Conservation (phyloP, 2,113 vertebrate species). For the Crotophaga sulcirostris region DNA sequence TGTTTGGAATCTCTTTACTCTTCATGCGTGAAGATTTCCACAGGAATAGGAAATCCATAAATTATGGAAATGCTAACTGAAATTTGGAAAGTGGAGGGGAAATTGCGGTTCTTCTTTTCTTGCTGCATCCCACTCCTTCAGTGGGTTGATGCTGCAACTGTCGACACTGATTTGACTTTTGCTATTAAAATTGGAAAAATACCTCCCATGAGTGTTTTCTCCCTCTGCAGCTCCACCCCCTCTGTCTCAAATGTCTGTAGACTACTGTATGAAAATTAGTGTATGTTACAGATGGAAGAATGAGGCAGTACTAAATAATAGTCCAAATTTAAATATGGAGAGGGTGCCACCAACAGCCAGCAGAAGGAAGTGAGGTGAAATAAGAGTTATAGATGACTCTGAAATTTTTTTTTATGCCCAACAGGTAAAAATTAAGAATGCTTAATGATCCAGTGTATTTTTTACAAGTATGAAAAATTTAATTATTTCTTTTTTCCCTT, state of each 20-base stretch:
- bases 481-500: background rate
- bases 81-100: background rate
- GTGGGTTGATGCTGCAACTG: background rate
- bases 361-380: background rate
- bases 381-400: background rate
- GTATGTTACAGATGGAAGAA: background rate
- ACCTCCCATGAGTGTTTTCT: background rate
- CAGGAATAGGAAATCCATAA: background rate
- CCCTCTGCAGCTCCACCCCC: background rate
- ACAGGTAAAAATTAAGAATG: background rate
- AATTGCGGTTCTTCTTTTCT: background rate
- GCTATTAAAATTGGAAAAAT: background rate
- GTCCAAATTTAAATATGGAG: background rate
- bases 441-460: background rate
- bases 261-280: background rate
- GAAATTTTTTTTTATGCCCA: background rate
- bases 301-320: background rate
- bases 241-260: background rate
- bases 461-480: background rate
- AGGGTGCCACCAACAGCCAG: slow-evolving; percentile 36
- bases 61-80: background rate
- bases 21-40: background rate
- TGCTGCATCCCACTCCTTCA: background rate
- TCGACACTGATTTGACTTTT: background rate
- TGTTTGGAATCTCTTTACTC: background rate